phyloP scores from a whole-genome alignment of 2,888 invertebrate genomes.

The Drosophila limbata region DNA sequence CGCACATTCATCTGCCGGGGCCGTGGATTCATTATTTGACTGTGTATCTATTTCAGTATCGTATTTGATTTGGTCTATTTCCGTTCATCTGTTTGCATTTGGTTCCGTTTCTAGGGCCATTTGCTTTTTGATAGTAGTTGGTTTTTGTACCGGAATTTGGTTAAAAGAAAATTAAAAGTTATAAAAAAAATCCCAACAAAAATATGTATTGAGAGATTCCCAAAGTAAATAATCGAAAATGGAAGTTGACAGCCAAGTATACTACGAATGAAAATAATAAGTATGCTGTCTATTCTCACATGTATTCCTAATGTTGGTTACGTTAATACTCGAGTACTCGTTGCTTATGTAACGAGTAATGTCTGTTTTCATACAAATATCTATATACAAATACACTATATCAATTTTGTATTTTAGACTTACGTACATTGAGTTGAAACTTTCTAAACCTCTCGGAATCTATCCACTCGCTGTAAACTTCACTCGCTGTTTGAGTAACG shows the following conservation, averaged over 20 bases:
- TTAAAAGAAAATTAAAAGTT: slow-evolving; percentile 15
- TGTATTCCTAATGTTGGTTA: no score
- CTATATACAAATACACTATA: no score
- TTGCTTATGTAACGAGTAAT: no score
- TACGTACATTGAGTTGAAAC: no score
- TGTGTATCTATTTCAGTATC: neutral
- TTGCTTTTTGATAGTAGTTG: neutral
- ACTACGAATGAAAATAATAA: slow-evolving; percentile 1
- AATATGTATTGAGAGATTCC: slow-evolving; percentile 14
- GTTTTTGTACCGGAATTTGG: slow-evolving; percentile 27
- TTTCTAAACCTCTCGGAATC: no score
- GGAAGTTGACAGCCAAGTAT: slow-evolving; percentile 6
- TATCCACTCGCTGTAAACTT: no score
- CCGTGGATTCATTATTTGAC: slow-evolving; percentile 29
- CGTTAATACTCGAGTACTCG: no score
- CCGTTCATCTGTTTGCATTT: neutral
- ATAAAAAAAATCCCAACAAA: slow-evolving; percentile 12
- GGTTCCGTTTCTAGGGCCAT: neutral
- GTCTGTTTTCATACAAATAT: no score
- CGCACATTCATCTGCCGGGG: slow-evolving; percentile 20
- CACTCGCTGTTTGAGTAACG: neutral
- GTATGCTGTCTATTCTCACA: neutral
- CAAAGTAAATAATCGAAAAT: slow-evolving; percentile 16
- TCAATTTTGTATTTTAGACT: no score
- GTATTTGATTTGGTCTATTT: neutral